Evolutionary conservation across 1,140 invertebrate species (phyloP), one percentile per base, ranked within the genome.

Genomic region (Trinorchestia longiramus): DNA sequence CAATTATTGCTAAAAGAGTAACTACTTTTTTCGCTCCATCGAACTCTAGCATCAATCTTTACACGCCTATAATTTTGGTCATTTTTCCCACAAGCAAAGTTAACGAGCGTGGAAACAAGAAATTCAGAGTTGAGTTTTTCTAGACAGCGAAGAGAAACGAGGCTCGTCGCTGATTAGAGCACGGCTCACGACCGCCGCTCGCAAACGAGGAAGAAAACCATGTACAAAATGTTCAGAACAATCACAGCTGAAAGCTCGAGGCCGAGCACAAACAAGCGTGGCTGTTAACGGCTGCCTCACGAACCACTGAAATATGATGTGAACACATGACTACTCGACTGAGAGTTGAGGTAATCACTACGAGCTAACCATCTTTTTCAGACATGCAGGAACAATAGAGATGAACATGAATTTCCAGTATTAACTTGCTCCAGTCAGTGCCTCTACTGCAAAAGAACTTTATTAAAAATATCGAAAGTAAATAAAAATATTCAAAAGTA

Each of bases 201-300:
- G 43, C 43, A 0, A 36, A 43, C 43, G 43, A 94, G 40, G 19
- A 45, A 28, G 41, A 40, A 47, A 94, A 94, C 36, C 44, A 17
- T 6, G 88, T 15, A 94, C 15, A 40, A 94, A 94, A 44, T 45
- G 40, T 45, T 40, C 17, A 94, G 44, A 94, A 94, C 36, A 47
- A 47, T 94, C 41, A 44, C 43, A 94, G 45, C 43, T 15, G 92
- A 47, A 92, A 47, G 43, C 43, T 42, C 44, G 36, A 43, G 43
- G 3, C 92, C 44, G 92, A 43, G 36, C 92, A 40, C 92, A 94
- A 94, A 94, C 92, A 91, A 91, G 88, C 88, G 88, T 43, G 11
- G 19, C 41, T 91, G 15, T 43, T 43, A 94, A 94, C 92, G 43
- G 40, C 43, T 40, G 43, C 92, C 92, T 94, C 92, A 94, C 92